Evolutionary conservation across 2,113 vertebrate genomes (phyloP), one percentile per base, ranked within the genome.

Genomic region (Zosterops hypoxanthus): DNA sequence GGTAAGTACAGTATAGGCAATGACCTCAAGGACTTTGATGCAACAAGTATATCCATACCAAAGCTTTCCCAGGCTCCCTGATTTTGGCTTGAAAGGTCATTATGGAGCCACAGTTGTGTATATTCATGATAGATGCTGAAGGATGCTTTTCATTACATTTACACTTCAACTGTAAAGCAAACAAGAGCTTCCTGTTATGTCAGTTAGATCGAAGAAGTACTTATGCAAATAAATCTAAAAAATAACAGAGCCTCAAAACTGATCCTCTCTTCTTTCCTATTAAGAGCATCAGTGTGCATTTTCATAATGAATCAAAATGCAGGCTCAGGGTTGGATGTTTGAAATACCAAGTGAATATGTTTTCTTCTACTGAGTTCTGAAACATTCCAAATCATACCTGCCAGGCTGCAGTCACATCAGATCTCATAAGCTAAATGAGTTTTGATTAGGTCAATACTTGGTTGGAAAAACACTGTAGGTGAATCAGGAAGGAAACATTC

Each of bases 361-460:
- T 92, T 92, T 89, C 79, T 83, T 93, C 47, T 86, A 49, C 63
- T 33, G 47, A 78, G 33, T 68, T 68, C 65, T 68, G 60, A 89
- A 91, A 79, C 41, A 79, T 34, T 60, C 42, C 24, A 86, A 78
- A 63, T 53, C 41, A 33, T 76, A 81, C 18, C 68, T 89, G 61
- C 81, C 36, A 75, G 57, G 28, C 47, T 7, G 2, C 29, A 86
- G 73, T 69, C 69, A 71, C 31, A 46, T 91, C 77, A 92, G 73
- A 55, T 75, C 65, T 92, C 65, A 52, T 60, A 84, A 82, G 14
- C 4, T 68, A 69, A 79, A 78, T 75, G 49, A 89, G 28, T 68
- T 89, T 84, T 95, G 88, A 88, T 95, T 94, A 87, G 72, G 65
- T 81, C 92, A 96, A 26, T 91, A 94, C 41, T 94, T 92, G 28